phyloP scores from a whole-genome alignment of 1,140 invertebrate genomes.

The Anastatus disparis region DNA sequence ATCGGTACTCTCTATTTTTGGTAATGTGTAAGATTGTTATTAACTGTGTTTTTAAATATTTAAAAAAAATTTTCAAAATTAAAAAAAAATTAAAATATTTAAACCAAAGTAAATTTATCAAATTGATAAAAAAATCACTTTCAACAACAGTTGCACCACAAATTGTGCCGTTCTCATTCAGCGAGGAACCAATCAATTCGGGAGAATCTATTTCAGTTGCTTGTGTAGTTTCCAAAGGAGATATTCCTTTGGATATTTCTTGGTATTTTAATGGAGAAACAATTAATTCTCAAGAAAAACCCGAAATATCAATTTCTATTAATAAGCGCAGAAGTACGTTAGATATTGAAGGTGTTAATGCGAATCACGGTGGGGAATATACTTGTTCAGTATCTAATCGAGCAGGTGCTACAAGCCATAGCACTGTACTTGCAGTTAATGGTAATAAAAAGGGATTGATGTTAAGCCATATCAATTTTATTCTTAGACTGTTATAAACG shows the following conservation, averaged over 20 bases:
- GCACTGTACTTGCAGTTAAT: slow-evolving; percentile 75
- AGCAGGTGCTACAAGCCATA: slow-evolving; percentile 74
- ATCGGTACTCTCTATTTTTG: too few species aligned
- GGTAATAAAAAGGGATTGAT: slow-evolving; percentile 70
- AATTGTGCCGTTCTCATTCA: slow-evolving; percentile 74
- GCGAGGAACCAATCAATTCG: slow-evolving; percentile 75
- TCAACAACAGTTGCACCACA: slow-evolving; percentile 76
- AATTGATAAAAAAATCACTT: too few species aligned
- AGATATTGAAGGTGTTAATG: slow-evolving; percentile 77
- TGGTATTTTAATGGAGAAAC: slow-evolving; percentile 75
- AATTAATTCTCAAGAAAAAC: slow-evolving; percentile 44
- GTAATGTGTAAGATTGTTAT: too few species aligned
- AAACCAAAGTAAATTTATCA: too few species aligned
- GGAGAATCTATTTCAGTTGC: slow-evolving; percentile 77
- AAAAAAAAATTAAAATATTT: too few species aligned
- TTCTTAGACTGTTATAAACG: too few species aligned
- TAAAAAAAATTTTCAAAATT: too few species aligned
- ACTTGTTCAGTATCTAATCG: slow-evolving; percentile 82
- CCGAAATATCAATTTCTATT: slow-evolving; percentile 66
- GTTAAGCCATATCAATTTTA: too few species aligned
- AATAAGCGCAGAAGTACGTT: slow-evolving; percentile 75
- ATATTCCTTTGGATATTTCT: slow-evolving; percentile 76
- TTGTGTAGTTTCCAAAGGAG: slow-evolving; percentile 81
- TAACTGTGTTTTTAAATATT: too few species aligned
- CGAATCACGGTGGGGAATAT: slow-evolving; percentile 80